phyloP scores from a whole-genome alignment of 2,888 invertebrate genomes.

The Dimorphilus gyrociliatus region DNA sequence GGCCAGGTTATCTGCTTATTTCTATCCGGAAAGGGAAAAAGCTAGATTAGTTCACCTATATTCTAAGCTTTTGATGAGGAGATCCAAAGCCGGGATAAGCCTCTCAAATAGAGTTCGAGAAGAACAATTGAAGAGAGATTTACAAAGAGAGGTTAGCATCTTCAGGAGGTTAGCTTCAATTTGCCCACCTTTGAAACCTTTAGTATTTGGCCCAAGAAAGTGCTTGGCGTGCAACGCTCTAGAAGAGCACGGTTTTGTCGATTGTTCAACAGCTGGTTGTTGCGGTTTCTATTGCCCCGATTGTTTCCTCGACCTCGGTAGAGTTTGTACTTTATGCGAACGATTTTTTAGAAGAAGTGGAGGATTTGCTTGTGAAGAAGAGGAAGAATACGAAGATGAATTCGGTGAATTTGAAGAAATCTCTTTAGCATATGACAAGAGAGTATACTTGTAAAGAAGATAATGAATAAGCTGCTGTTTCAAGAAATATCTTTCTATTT shows the following conservation, averaged over 20 bases:
- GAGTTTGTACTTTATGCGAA: conserved; percentile 13
- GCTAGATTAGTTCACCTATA: conserved; percentile 13
- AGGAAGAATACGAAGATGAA: background rate
- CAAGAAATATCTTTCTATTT: too few relatives aligned
- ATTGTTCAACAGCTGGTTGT: conserved; percentile 12
- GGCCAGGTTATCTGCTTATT: conserved; percentile 11
- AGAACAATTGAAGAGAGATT: conserved; percentile 8
- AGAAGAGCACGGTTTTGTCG: conserved; percentile 9
- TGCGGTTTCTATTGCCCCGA: conserved; percentile 10
- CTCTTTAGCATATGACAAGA: too few relatives aligned
- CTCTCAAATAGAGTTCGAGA: conserved; percentile 9
- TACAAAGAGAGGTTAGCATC: conserved; percentile 6
- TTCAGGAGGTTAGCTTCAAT: conserved; percentile 6
- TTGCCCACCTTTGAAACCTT: conserved; percentile 6
- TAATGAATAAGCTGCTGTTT: too few relatives aligned
- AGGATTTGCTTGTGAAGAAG: too few relatives aligned
- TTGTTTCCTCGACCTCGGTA: conserved; percentile 11
- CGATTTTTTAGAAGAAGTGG: too few relatives aligned
- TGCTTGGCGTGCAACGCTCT: conserved; percentile 10
- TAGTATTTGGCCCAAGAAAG: conserved; percentile 6
- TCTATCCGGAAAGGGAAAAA: conserved; percentile 14
- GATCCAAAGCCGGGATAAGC: conserved; percentile 9
- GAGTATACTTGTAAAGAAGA: too few relatives aligned
- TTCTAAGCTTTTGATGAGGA: conserved; percentile 11
- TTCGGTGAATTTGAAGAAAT: too few relatives aligned